Base-by-base conservation (phyloP, 2,888 invertebrate genomes). In the Acleris laterana region DNA sequence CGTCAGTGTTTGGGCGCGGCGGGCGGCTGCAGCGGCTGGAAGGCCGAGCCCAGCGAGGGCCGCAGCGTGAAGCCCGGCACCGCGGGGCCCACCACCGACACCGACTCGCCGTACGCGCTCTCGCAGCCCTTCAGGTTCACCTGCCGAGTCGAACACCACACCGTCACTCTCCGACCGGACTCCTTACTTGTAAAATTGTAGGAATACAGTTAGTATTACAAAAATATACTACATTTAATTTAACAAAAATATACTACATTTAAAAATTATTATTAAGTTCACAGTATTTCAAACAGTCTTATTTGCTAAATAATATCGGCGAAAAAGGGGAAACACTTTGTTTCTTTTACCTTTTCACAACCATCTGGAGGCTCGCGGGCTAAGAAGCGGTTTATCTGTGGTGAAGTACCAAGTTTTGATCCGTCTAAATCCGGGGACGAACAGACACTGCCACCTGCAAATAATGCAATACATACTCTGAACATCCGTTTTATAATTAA, bases 351-450 rank as follows among this genome's bases (percentile, higher is more conserved):
- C 91, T 96, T 96, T 93, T 97, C 97, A 94, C 97, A 97, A 81
- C 97, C 97, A 93, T 97, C 97, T 25, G 97, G 97, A 59, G 97
- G 97, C 88, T 97, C 97, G 61, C 97, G 94, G 48, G 97, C 96
- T 81, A 97, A 93, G 88, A 97, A 97, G 81, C 95, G 95, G 87
- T 97, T 97, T 82, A 97, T 97, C 85, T 96, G 96, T 48, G 97
- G 97, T 70, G 97, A 97, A 68, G 97, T 96, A 62, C 96, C 96
- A 68, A 95, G 93, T 78, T 95, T 94, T 73, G 94, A 94, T 66
- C 94, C 93, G 75, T 96, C 96, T 70, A 95, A 94, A 80, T 96
- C 96, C 19, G 96, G 96, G 69, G 96, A 96, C 56, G 96, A 96
- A 77, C 96, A 95, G 68, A 95, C 95, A 82, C 96, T 96, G 70